Evolutionary conservation across 2,797 vertebrate genomes (phyloP).

Genomic region (Parotocinclus haroldoi): DNA sequence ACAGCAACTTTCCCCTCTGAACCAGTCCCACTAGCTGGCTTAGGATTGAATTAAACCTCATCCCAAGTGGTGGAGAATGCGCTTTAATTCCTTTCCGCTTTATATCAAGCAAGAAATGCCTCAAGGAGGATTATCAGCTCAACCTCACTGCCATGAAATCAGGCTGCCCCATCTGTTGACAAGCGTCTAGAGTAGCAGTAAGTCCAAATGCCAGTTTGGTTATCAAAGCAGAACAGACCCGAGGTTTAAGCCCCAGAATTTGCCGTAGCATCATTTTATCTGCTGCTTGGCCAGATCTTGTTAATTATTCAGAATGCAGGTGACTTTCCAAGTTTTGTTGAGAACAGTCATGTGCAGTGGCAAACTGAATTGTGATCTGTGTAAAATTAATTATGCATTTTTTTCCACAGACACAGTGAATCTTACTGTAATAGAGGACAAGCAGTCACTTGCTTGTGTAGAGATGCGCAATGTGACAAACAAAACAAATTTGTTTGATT

Average conservation of each 20-base stretch:
- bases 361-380: slow-evolving; percentile 21
- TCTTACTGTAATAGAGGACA: slow-evolving; percentile 17
- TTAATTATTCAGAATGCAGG: neutral
- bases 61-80: slow-evolving; percentile 19
- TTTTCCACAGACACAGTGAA: neutral
- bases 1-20: slow-evolving; percentile 3
- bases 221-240: slow-evolving; percentile 16
- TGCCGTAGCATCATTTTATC: neutral
- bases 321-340: neutral
- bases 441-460: neutral
- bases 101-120: slow-evolving; percentile 33
- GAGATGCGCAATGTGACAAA: neutral
- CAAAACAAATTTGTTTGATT: neutral
- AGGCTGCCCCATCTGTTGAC: slow-evolving; percentile 40
- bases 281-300: neutral
- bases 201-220: slow-evolving; percentile 27
- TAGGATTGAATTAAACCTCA: slow-evolving; percentile 1
- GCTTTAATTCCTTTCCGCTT: slow-evolving; percentile 26
- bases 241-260: slow-evolving; percentile 6
- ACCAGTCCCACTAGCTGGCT: slow-evolving; percentile 8
- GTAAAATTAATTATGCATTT: slow-evolving; percentile 3
- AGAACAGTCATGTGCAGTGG: neutral
- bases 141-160: slow-evolving; percentile 38
- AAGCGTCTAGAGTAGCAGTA: slow-evolving; percentile 13
- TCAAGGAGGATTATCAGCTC: slow-evolving; percentile 41